Percentiles rank a stretch among this genome's conserved stretches.
These are phyloP conservation scores for Perca schrenkii DNA, from an alignment of 2,113 vertebrate species.

Conservation along the genomic window DNA sequence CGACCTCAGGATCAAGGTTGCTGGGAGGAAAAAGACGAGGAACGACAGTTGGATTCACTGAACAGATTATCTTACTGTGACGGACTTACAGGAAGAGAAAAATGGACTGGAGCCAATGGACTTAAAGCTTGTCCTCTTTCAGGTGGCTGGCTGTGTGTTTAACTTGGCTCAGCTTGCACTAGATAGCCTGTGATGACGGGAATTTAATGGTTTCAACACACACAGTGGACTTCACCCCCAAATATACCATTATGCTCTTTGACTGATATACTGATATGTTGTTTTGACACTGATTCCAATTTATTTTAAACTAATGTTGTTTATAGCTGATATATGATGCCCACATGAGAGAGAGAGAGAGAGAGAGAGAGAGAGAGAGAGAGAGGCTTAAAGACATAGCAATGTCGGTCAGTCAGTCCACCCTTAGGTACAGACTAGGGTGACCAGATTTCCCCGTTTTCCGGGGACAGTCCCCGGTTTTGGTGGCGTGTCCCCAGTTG, in stretches of 20 bases:
- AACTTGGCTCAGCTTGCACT: conserved; percentile 14
- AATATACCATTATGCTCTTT: neutral
- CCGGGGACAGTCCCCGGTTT: too few species aligned
- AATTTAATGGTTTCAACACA: neutral
- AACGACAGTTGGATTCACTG: neutral
- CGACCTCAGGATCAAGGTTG: neutral
- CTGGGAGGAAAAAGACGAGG: neutral
- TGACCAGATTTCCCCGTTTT: too few species aligned
- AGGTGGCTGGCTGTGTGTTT: conserved; percentile 4
- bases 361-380: neutral
- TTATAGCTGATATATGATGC: neutral
- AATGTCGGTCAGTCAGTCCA: neutral
- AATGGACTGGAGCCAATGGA: neutral
- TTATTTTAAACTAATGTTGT: neutral
- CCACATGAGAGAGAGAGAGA: neutral
- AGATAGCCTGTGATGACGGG: neutral
- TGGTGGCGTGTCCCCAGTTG: too few species aligned
- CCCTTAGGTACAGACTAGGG: neutral
- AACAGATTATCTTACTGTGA: neutral
- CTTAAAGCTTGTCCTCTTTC: neutral
- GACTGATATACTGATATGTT: neutral
- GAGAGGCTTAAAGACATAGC: neutral
- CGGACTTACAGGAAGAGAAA: neutral
- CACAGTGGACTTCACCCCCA: conserved; percentile 18
- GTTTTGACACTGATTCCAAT: neutral